Base-by-base conservation (phyloP, 2,113 vertebrate genomes). In the Probosciger aterrimus region DNA sequence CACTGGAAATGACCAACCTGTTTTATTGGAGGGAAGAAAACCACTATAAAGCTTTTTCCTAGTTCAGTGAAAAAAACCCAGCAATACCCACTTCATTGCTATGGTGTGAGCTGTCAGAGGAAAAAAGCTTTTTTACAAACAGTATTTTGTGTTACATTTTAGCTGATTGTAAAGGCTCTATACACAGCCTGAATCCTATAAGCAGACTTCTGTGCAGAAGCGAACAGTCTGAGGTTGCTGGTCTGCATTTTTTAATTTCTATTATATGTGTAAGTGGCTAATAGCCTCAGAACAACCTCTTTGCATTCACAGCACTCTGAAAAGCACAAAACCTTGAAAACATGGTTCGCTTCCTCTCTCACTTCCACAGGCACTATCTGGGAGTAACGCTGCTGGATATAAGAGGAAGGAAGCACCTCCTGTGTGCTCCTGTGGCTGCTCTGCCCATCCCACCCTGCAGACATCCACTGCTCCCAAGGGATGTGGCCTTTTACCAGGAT, bases 401-500 rank as follows among this genome's bases (percentile, higher is more conserved):
- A 43, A 27, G 25, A 67, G 50, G n/a, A 47, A 53, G 59, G 30
- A 67, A 76, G 27, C 52, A 80, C 23, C 16, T 83, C 37, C 49
- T 3, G 4, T 0, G 0, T 8, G 27, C 1, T 6, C 35, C 62
- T 52, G 35, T 3, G 1, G 46, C 35, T 8, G 2, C 67, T 90
- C 41, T 69, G 75, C 49, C 47, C 30, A 33, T 1, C 1, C 35
- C 2, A 1, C 49, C 16, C 60, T 60, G n/a, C 1, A 2, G 43
- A 67, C 19, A 90, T 59, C 27, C 59, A 47, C 17, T 0, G 0
- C 14, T 80, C 33, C 71, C 63, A 2, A 0, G 6, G 11, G 6
- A 86, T 37, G 23, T 10, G 52, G 55, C 44, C 28, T 86, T 86
- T 80, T 52, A 57, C 28, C 23, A 43, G 50, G 73, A 90, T 24